phyloP scores from a whole-genome alignment of 2,113 vertebrate species.

The Zingel zingel region DNA sequence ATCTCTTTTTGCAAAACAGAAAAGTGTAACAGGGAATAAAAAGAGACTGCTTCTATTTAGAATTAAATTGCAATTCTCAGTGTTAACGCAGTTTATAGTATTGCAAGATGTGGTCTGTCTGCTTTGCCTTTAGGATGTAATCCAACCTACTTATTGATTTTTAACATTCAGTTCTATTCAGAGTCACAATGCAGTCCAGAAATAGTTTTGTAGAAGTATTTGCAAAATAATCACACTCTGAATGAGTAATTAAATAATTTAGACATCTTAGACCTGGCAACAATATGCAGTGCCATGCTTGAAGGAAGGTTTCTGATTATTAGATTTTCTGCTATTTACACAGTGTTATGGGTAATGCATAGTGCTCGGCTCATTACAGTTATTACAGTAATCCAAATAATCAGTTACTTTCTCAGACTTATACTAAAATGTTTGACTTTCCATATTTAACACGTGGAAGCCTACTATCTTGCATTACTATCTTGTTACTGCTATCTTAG shows the following conservation, averaged over 20 bases:
- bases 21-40: constrained; percentile 38
- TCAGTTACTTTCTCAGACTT: not conserved
- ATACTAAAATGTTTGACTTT: not conserved
- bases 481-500: not conserved
- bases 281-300: not conserved
- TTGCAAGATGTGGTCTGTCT: constrained; percentile 10
- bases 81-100: constrained; percentile 10
- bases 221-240: not conserved
- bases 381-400: not conserved
- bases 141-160: constrained; percentile 7
- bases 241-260: not conserved
- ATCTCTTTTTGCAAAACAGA: constrained; percentile 49
- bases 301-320: not conserved
- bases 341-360: not conserved
- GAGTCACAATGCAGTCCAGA: not conserved
- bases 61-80: constrained; percentile 32
- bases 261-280: not conserved
- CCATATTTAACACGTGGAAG: not conserved
- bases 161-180: not conserved
- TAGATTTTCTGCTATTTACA: not conserved
- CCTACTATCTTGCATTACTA: not conserved
- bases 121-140: not conserved
- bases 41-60: constrained; percentile 30
- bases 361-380: not conserved
- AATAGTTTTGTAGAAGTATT: not conserved